These are phyloP conservation scores for Noctua comes DNA, from an alignment of 2,888 invertebrate species.

Conservation along the genomic window DNA sequence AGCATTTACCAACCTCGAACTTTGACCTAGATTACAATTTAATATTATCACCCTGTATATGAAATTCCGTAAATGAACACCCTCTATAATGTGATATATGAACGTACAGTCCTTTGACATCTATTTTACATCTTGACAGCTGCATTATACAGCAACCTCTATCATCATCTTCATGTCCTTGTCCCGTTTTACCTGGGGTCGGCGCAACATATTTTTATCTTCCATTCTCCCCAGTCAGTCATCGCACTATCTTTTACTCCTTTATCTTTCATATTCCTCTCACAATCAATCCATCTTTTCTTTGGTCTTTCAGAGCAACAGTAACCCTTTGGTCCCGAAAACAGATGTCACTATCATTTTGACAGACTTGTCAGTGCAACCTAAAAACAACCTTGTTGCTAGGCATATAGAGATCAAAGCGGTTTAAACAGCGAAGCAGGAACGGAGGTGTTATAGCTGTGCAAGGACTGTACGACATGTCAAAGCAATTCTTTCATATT, in stretches of 20 bases:
- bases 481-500: conserved; percentile 42
- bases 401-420: rapidly evolving
- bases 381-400: background rate
- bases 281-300: background rate
- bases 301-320: background rate
- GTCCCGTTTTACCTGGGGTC: background rate
- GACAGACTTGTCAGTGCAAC: background rate
- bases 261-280: background rate
- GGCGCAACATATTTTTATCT: background rate
- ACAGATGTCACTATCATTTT: background rate
- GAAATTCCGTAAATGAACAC: conserved; percentile 3
- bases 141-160: background rate
- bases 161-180: background rate
- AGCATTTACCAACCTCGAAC: conserved; percentile 54
- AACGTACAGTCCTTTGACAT: background rate
- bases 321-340: background rate
- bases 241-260: background rate
- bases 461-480: conserved; percentile 4
- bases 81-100: conserved; percentile 5
- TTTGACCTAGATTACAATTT: conserved; percentile 57
- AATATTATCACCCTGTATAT: conserved; percentile 34
- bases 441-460: background rate
- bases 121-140: background rate
- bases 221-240: background rate
- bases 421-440: background rate